These are phyloP conservation scores for Paedocypris sp. DNA, from an alignment of 2,113 vertebrate species.

Conservation along the genomic window DNA sequence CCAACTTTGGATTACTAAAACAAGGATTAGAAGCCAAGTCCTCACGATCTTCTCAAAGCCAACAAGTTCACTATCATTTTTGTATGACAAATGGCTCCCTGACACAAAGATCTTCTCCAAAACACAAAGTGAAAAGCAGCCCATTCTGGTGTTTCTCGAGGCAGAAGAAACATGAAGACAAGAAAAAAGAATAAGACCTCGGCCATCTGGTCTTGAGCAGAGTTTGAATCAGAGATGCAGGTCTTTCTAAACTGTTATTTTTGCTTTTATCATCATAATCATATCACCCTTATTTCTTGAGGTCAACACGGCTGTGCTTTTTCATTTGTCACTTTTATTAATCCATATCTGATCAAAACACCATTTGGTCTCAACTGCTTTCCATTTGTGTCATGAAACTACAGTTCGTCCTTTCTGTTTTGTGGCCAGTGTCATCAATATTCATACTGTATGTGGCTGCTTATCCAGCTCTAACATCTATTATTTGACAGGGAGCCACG, in stretches of 20 bases:
- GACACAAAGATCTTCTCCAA: not conserved
- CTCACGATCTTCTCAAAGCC: not conserved
- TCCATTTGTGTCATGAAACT: no score
- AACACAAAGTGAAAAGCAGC: not conserved
- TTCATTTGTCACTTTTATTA: no score
- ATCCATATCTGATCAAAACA: no score
- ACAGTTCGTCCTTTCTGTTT: no score
- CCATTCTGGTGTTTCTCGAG: slow-evolving; percentile 12
- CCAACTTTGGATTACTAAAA: slow-evolving; percentile 24
- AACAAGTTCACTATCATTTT: not conserved
- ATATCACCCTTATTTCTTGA: not conserved
- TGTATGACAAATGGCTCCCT: slow-evolving; percentile 37
- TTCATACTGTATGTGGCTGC: no score
- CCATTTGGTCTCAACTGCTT: no score
- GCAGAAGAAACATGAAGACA: slow-evolving; percentile 38
- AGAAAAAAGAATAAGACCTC: slow-evolving; percentile 31
- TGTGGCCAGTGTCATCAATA: no score
- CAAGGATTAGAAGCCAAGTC: not conserved
- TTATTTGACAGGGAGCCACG: slow-evolving; percentile 91
- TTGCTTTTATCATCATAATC: not conserved
- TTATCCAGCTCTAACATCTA: no score
- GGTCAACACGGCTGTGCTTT: not conserved
- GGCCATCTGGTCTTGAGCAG: not conserved
- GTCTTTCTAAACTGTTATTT: not conserved
- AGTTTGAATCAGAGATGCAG: not conserved